Percentiles rank a stretch among this genome's conserved stretches.
Evolutionary conservation across 2,113 vertebrate genomes (phyloP).

Genomic region (Stigmatopora argus): DNA sequence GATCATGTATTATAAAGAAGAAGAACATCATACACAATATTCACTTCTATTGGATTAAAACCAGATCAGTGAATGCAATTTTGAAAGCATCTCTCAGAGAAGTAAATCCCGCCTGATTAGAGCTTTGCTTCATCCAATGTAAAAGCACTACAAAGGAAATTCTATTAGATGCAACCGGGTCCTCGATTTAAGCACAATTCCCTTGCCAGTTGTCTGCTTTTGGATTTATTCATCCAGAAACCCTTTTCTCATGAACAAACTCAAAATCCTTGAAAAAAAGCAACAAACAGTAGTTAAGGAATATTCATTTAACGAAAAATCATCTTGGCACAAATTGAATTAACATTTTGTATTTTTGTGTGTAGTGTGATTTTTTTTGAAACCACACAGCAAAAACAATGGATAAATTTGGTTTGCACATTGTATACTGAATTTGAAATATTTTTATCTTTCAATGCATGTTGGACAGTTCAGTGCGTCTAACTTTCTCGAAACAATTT

Average conservation of each 20-base stretch:
- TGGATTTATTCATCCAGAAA: slow-evolving; percentile 8
- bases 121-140: slow-evolving; percentile 18
- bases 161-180: slow-evolving; percentile 16
- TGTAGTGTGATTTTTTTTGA: background rate
- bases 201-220: background rate
- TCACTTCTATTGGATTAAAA: slow-evolving; percentile 14
- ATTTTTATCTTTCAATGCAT: background rate
- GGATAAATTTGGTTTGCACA: no score
- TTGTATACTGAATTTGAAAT: no score
- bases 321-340: background rate
- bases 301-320: background rate
- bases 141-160: slow-evolving; percentile 11
- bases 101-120: slow-evolving; percentile 32
- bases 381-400: background rate
- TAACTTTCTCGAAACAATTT: no score
- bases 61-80: slow-evolving; percentile 12
- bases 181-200: slow-evolving; percentile 4
- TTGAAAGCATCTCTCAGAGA: slow-evolving; percentile 5
- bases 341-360: background rate
- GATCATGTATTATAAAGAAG: background rate
- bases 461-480: background rate
- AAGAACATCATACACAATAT: slow-evolving; percentile 5
- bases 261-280: background rate
- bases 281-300: background rate
- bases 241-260: background rate